These are phyloP conservation scores for Hoplias malabaricus DNA, from an alignment of 2,113 vertebrate genomes.

Conservation along the genomic window DNA sequence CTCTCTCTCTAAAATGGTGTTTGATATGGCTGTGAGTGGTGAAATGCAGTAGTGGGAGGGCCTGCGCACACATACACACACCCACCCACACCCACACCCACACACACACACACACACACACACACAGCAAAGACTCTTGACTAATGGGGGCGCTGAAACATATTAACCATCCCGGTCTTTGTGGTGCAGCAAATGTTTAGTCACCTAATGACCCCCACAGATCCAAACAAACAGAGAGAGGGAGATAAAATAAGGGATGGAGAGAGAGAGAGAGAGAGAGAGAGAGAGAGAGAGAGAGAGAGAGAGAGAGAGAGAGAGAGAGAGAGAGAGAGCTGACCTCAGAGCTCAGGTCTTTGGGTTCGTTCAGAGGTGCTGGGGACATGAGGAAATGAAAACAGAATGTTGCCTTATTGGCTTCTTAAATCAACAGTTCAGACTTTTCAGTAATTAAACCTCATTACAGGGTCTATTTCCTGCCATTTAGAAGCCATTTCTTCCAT, in stretches of 20 bases:
- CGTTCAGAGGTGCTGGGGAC: conserved; percentile 50
- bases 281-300: conserved; percentile 49
- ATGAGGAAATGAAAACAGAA: conserved; percentile 29
- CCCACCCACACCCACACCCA: conserved; percentile 40
- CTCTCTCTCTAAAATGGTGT: conserved; percentile 59
- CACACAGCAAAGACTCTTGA: conserved; percentile 61
- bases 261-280: neutral
- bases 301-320: conserved; percentile 50
- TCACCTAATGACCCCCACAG: conserved; percentile 72
- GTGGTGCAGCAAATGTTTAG: conserved; percentile 75
- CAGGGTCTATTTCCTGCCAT: neutral
- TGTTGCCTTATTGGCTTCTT: conserved; percentile 28
- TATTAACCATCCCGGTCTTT: conserved; percentile 75
- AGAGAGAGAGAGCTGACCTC: conserved; percentile 64
- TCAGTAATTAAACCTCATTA: conserved; percentile 27
- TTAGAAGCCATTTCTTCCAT: neutral
- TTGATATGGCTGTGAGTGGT: conserved; percentile 71
- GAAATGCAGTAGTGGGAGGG: conserved; percentile 65
- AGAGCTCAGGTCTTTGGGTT: conserved; percentile 60
- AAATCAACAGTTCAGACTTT: conserved; percentile 7
- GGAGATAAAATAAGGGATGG: conserved; percentile 44
- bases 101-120: conserved; percentile 38
- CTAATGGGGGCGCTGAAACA: conserved; percentile 76
- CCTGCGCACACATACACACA: conserved; percentile 35
- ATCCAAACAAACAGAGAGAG: conserved; percentile 72